A percentile compares a stretch with the other conserved stretches of the same genome.
Conservation (phyloP, 2,888 invertebrate genomes). For the Hoplodrina ambigua region DNA sequence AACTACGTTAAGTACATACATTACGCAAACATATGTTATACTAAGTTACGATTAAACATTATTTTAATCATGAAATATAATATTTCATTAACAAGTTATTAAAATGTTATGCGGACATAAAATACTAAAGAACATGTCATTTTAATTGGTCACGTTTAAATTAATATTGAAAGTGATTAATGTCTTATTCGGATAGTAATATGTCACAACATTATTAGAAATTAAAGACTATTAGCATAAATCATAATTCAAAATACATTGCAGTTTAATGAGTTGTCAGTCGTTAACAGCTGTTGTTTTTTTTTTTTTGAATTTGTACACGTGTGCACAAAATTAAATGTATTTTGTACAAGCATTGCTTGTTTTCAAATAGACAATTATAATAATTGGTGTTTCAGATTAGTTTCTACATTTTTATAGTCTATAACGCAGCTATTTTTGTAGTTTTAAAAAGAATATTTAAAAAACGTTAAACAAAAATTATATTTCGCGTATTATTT, state of each 20-base stretch:
- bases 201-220: constrained; percentile 62
- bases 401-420: too few species aligned
- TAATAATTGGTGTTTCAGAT: too few species aligned
- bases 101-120: constrained; percentile 50
- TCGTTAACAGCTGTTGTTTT: constrained; percentile 8
- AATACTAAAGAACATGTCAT: constrained; percentile 49
- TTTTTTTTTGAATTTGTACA: neutral
- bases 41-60: neutral
- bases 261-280: constrained; percentile 45
- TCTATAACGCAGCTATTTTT: too few species aligned
- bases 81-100: constrained; percentile 40
- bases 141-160: constrained; percentile 57
- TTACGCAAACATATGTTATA: too few species aligned
- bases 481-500: too few species aligned
- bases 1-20: too few species aligned
- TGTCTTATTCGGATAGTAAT: constrained; percentile 51
- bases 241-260: constrained; percentile 34
- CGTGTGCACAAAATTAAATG: neutral
- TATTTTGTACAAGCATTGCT: neutral
- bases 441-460: too few species aligned
- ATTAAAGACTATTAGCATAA: constrained; percentile 55
- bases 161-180: constrained; percentile 60
- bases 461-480: too few species aligned
- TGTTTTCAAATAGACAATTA: neutral
- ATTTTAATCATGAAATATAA: constrained; percentile 9